A percentile compares a stretch with the other conserved stretches of the same genome.
Conservation (phyloP, 2,797 vertebrate species). For the Chiroxiphia lanceolata region DNA sequence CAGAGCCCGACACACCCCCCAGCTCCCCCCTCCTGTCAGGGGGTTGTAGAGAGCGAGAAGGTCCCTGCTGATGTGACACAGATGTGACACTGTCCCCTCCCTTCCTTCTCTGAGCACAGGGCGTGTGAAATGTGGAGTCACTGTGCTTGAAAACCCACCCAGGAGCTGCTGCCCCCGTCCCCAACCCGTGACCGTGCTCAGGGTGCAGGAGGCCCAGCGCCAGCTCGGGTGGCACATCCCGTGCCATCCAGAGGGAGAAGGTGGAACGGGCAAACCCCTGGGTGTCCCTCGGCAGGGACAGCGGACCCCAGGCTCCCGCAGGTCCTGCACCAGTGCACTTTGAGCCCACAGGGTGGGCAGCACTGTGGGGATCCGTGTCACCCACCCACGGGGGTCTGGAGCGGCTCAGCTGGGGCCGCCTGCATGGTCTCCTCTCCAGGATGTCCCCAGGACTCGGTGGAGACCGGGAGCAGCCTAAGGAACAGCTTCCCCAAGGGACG, state of each 20-base stretch:
- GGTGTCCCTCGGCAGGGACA: background rate
- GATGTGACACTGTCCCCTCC: background rate
- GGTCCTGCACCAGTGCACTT: accelerated
- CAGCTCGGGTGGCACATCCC: background rate
- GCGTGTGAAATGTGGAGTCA: accelerated
- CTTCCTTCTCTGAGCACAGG: background rate
- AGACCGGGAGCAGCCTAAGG: background rate
- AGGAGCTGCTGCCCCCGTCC: background rate
- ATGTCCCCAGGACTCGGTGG: background rate
- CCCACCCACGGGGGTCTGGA: accelerated
- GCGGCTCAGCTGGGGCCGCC: background rate
- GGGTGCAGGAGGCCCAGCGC: background rate
- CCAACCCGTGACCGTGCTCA: background rate
- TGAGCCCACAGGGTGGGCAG: accelerated
- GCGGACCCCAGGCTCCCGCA: accelerated
- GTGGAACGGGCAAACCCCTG: accelerated
- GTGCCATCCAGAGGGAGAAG: background rate
- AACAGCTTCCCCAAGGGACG: background rate
- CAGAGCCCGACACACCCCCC: background rate
- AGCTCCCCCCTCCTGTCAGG: background rate
- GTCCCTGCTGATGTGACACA: background rate
- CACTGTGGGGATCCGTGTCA: accelerated
- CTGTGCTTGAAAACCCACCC: background rate
- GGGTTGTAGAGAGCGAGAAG: background rate
- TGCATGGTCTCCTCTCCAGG: background rate